Conservation (phyloP, 2,113 vertebrate genomes). For the Narcine bancroftii region DNA sequence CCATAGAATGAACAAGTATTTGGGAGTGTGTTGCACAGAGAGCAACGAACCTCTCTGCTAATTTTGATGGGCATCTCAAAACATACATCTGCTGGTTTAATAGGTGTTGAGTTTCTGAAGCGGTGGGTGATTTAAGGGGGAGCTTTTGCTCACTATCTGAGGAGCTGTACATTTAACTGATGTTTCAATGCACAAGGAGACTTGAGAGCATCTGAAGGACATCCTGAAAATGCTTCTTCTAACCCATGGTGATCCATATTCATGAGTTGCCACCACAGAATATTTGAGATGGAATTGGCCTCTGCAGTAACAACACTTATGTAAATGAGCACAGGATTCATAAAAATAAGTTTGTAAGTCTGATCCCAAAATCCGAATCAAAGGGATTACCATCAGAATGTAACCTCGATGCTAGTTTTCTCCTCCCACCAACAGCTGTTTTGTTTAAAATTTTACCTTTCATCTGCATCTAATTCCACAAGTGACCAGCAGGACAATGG, state of each 20-base stretch:
- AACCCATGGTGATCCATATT: background rate
- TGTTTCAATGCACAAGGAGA: background rate
- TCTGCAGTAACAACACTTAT: background rate
- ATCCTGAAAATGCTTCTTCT: background rate
- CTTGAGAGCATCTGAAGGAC: background rate
- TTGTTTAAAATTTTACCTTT: conserved; percentile 21
- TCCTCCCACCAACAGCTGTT: background rate
- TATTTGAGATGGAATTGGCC: background rate
- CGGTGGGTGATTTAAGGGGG: background rate
- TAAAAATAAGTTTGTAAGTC: background rate
- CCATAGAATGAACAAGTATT: background rate
- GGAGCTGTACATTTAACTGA: too few relatives aligned
- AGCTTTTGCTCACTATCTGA: background rate
- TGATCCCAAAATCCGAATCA: too few relatives aligned
- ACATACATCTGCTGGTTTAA: background rate
- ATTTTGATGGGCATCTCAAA: background rate
- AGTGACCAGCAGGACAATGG: conserved; percentile 30
- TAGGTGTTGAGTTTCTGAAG: background rate
- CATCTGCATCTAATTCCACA: conserved; percentile 9
- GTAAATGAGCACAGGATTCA: background rate
- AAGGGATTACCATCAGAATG: background rate
- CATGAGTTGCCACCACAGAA: background rate
- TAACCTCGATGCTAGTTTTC: background rate
- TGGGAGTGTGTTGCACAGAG: background rate
- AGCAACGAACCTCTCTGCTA: background rate